These are phyloP conservation scores for Hemitrygon akajei DNA, from an alignment of 2,797 vertebrate genomes.

Conservation along the genomic window DNA sequence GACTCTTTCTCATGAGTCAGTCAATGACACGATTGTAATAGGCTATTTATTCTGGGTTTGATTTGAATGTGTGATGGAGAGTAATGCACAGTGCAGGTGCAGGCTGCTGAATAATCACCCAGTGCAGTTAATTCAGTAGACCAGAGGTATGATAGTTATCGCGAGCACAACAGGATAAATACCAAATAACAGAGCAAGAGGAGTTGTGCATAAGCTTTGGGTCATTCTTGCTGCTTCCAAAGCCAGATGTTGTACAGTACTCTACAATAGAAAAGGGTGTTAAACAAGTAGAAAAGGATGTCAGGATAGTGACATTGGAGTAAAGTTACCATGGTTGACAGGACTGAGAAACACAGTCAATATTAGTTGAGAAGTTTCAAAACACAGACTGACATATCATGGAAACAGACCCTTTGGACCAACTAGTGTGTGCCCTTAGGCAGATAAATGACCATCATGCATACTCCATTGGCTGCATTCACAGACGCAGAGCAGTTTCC, in stretches of 20 bases:
- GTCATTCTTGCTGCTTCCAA: neutral
- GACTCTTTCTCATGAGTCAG: neutral
- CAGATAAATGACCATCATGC: no score
- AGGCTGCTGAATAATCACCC: neutral
- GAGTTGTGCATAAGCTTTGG: neutral
- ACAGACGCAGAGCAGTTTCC: neutral
- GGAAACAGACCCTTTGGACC: no score
- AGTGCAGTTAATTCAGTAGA: constrained; percentile 43
- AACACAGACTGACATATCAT: no score
- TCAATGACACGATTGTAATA: constrained; percentile 37
- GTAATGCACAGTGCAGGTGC: constrained; percentile 40
- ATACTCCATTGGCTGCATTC: no score
- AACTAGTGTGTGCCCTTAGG: no score
- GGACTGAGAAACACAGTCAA: neutral
- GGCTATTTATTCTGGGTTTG: constrained; percentile 19
- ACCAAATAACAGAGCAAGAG: constrained; percentile 41
- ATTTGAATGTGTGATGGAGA: constrained; percentile 44
- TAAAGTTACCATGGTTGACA: neutral
- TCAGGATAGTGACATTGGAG: neutral
- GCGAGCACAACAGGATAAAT: constrained; percentile 47
- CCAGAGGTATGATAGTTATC: constrained; percentile 48
- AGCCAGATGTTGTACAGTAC: neutral
- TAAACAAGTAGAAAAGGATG: neutral
- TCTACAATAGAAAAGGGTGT: neutral
- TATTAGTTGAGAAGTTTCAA: neutral